Evolutionary conservation across 2,888 invertebrate genomes (phyloP).

Genomic region (Pecten maximus): DNA sequence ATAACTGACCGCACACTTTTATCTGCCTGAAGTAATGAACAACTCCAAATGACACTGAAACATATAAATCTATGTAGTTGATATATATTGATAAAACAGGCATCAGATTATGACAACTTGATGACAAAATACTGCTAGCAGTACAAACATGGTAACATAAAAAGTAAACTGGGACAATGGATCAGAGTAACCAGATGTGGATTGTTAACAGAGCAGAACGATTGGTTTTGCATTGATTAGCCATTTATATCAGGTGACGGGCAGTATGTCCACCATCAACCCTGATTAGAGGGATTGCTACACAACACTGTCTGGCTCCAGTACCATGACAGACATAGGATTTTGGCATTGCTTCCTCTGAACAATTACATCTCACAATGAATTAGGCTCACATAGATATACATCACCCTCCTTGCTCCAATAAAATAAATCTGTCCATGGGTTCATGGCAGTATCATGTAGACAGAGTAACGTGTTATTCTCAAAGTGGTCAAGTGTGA

Average conservation of each 20-base stretch:
- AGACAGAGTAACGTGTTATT: too few relatives aligned
- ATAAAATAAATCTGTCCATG: too few relatives aligned
- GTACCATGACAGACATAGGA: neutral
- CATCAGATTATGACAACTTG: too few relatives aligned
- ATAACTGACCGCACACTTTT: too few relatives aligned
- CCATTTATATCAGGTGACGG: slow-evolving; percentile 9
- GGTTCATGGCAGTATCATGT: too few relatives aligned
- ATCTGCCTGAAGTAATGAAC: too few relatives aligned
- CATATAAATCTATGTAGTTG: too few relatives aligned
- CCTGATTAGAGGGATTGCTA: neutral
- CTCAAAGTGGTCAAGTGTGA: too few relatives aligned
- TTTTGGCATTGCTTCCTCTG: neutral
- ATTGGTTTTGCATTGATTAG: neutral
- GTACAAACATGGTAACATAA: neutral
- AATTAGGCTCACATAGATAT: neutral
- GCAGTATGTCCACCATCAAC: neutral
- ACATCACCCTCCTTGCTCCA: too few relatives aligned
- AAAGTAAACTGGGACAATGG: slow-evolving; percentile 3
- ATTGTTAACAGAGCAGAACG: neutral
- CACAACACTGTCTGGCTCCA: neutral
- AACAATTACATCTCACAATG: slow-evolving; percentile 6
- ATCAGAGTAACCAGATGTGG: neutral
- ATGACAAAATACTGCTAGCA: neutral
- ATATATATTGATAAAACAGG: too few relatives aligned
- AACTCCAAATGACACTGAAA: too few relatives aligned